Percentiles rank a stretch among this genome's conserved stretches.
These are phyloP conservation scores for Lepeophtheirus salmonis DNA, from an alignment of 1,140 invertebrate genomes.

Conservation along the genomic window DNA sequence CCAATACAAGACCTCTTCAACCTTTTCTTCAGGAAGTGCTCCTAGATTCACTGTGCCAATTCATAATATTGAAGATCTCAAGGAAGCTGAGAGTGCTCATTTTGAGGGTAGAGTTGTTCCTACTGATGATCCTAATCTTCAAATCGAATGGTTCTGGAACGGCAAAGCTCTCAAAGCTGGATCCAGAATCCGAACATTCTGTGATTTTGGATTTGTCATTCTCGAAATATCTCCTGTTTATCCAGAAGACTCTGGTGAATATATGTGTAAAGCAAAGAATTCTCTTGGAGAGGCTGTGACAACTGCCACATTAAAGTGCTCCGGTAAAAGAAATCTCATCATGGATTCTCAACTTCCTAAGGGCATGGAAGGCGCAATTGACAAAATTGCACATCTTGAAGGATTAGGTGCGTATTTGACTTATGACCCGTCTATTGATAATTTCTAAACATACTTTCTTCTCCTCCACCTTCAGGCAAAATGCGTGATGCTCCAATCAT, in stretches of 20 bases:
- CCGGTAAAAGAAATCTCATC: slow-evolving; percentile 64
- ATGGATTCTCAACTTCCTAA: slow-evolving; percentile 73
- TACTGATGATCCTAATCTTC: slow-evolving; percentile 79
- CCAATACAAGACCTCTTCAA: slow-evolving; percentile 44
- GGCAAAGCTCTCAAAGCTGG: slow-evolving; percentile 69
- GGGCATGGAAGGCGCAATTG: slow-evolving; percentile 76
- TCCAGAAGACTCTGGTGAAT: slow-evolving; percentile 80
- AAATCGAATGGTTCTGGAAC: slow-evolving; percentile 87
- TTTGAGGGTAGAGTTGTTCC: slow-evolving; percentile 82
- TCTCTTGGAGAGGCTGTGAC: slow-evolving; percentile 84
- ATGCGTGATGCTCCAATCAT: slow-evolving; percentile 29
- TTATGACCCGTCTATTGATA: slow-evolving; percentile 32
- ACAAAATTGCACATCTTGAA: slow-evolving; percentile 80
- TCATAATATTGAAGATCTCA: slow-evolving; percentile 58
- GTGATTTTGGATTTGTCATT: slow-evolving; percentile 85
- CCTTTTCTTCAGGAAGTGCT: slow-evolving; percentile 40
- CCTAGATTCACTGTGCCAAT: slow-evolving; percentile 77
- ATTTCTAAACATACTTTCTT: slow-evolving; percentile 25
- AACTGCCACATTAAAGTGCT: slow-evolving; percentile 69
- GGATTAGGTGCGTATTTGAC: no score
- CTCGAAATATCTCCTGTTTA: slow-evolving; percentile 85
- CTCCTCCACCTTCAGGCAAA: no score
- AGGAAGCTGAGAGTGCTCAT: slow-evolving; percentile 78
- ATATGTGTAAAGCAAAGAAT: slow-evolving; percentile 70
- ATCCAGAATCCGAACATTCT: slow-evolving; percentile 76